Percentiles rank a stretch among this genome's conserved stretches.
phyloP scores from a whole-genome alignment of 2,888 invertebrate genomes.

The Phortica magna region DNA sequence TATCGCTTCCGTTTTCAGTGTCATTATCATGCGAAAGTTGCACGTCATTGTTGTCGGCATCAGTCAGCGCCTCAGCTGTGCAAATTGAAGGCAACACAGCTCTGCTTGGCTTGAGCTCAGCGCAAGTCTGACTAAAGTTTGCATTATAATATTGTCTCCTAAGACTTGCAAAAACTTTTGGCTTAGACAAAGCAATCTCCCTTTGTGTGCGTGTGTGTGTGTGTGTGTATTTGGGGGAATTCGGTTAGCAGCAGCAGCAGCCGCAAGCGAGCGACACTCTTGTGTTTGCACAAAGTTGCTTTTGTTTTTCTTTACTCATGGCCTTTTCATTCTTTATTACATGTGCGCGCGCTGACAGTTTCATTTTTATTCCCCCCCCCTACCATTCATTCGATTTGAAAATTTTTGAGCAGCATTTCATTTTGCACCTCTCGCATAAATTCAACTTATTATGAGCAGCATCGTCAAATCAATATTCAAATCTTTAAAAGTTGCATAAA shows the following conservation, averaged over 20 bases:
- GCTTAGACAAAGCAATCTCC: not conserved
- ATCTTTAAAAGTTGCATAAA: constrained; percentile 1
- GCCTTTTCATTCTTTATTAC: not conserved
- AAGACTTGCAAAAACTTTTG: constrained; percentile 3
- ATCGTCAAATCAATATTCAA: constrained; percentile 20
- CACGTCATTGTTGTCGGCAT: not conserved
- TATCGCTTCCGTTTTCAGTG: not conserved
- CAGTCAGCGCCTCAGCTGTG: not conserved
- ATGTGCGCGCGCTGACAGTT: too few species aligned
- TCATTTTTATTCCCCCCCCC: not conserved
- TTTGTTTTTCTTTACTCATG: not conserved
- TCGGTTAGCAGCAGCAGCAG: not conserved
- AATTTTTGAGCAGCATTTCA: not conserved
- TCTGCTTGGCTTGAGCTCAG: not conserved
- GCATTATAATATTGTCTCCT: too few species aligned
- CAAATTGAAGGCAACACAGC: not conserved
- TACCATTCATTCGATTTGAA: not conserved
- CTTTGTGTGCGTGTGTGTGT: not conserved
- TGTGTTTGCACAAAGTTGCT: not conserved
- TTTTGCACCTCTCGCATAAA: not conserved
- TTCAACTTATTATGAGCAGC: constrained; percentile 13
- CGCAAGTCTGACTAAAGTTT: not conserved
- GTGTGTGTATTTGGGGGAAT: not conserved
- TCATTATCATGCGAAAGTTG: constrained; percentile 21
- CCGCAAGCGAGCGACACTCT: not conserved